Base-by-base conservation (phyloP, 2,113 vertebrate species). In the Arothron firmamentum region DNA sequence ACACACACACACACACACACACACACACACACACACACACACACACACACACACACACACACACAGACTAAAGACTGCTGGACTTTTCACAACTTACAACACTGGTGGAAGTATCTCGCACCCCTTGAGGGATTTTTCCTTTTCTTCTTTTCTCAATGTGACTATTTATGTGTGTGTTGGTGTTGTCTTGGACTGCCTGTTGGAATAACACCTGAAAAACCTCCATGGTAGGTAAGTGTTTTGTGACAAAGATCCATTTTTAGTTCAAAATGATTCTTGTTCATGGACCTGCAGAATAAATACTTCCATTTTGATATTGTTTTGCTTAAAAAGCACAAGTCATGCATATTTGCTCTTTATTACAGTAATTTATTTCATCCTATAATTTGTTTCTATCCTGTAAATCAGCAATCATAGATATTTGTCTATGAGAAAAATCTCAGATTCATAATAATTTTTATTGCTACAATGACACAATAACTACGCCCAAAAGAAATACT, bases 101-200 rank as follows among this genome's bases (percentile, higher is more conserved):
- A 56, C 68, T 68, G 55, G 53, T 68, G 65, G 57, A 74, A 58
- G 72, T 54, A 58, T 76, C 81, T 70, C 78, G 65, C 67, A 53
- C 68, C 67, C 49, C 50, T 63, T 50, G 45, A 58, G 67, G 54
- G 19, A 50, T 34, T 11, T 60, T 28, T 53, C 28, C 46, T 52
- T 46, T 61, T 20, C 49, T 38, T 62, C 34, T 64, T 71, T 51
- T 49, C n/a, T 51, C 12, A 50, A 65, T 15, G 45, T 80, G 43
- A 68, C 62, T 45, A 13, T 5, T 55, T n/a, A 46, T 51, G 64
- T 53, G 42, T 16, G 58, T 75, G 55, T 77, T 14, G 64, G 59
- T 43, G 15, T 13, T 21, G n/a, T 38, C 17, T 5, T 47, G n/a
- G 31, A 14, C 47, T 21, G 19, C 25, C 45, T 21, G 69, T 62